Evolutionary conservation across 2,888 invertebrate species (phyloP).

Genomic region (Leptura quadrifasciata): DNA sequence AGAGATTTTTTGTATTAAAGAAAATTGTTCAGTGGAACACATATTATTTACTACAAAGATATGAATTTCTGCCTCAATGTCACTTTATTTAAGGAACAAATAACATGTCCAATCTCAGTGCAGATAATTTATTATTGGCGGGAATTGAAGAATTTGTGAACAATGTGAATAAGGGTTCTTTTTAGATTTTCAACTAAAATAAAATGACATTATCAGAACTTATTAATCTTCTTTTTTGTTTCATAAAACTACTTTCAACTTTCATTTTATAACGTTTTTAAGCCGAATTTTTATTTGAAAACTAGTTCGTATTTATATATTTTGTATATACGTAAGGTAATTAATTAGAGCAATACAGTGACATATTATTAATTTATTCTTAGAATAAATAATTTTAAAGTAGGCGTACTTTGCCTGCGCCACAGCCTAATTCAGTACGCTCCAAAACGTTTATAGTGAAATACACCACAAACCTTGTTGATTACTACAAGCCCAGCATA

Average conservation of each 20-base stretch:
- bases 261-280: too few species aligned
- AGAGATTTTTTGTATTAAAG: constrained; percentile 1
- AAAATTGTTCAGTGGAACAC: not conserved
- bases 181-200: not conserved
- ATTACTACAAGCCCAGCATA: constrained; percentile 44
- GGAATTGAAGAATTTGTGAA: too few species aligned
- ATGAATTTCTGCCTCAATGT: not conserved
- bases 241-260: too few species aligned
- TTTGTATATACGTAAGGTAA: too few species aligned
- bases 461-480: constrained; percentile 51
- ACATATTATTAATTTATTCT: not conserved
- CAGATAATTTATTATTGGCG: too few species aligned
- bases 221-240: too few species aligned
- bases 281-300: too few species aligned
- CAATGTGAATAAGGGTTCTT: too few species aligned
- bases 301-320: too few species aligned
- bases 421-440: constrained; percentile 3
- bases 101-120: not conserved
- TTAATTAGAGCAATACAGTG: too few species aligned
- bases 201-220: too few species aligned
- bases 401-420: not conserved
- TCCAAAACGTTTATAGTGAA: constrained; percentile 48
- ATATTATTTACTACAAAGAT: not conserved
- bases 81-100: not conserved
- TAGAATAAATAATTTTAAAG: not conserved